Percentiles rank a stretch among this genome's conserved stretches.
These are phyloP conservation scores for Oryzias dopingdopingensis DNA, from an alignment of 2,797 vertebrate species.

Conservation along the genomic window DNA sequence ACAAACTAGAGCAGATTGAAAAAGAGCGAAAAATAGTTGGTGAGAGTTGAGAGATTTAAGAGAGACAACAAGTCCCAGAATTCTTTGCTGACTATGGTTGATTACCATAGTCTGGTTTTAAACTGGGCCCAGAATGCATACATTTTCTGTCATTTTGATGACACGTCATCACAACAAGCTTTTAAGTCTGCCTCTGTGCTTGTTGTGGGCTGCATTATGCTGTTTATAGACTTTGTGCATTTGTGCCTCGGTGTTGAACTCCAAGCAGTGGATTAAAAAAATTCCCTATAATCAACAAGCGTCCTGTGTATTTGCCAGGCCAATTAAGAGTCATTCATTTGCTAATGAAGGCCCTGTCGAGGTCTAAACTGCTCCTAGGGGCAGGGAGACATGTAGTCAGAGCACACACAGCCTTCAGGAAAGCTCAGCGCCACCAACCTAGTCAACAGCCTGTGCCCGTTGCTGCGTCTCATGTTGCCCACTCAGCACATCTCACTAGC, in stretches of 20 bases:
- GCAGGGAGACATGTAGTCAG: constrained; percentile 70
- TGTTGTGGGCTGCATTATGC: constrained; percentile 26
- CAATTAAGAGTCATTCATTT: constrained; percentile 82
- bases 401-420: constrained; percentile 64
- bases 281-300: constrained; percentile 75
- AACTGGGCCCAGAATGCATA: constrained; percentile 49
- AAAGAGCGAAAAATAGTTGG: constrained; percentile 63
- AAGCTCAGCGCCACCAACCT: constrained; percentile 65
- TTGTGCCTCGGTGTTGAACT: constrained; percentile 49
- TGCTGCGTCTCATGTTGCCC: constrained; percentile 65
- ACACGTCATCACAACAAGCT: constrained; percentile 39
- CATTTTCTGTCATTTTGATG: constrained; percentile 62
- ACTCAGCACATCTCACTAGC: constrained; percentile 77
- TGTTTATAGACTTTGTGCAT: constrained; percentile 46
- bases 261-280: constrained; percentile 41
- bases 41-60: constrained; percentile 44
- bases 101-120: constrained; percentile 57
- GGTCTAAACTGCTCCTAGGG: constrained; percentile 75
- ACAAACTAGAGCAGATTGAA: constrained; percentile 63
- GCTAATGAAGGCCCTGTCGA: constrained; percentile 78
- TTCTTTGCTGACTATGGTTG: constrained; percentile 58
- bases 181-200: constrained; percentile 28
- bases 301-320: constrained; percentile 76
- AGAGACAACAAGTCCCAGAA: constrained; percentile 65
- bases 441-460: constrained; percentile 66